Base-by-base conservation (phyloP, 2,888 invertebrate genomes). In the Nemoura dubitans region DNA sequence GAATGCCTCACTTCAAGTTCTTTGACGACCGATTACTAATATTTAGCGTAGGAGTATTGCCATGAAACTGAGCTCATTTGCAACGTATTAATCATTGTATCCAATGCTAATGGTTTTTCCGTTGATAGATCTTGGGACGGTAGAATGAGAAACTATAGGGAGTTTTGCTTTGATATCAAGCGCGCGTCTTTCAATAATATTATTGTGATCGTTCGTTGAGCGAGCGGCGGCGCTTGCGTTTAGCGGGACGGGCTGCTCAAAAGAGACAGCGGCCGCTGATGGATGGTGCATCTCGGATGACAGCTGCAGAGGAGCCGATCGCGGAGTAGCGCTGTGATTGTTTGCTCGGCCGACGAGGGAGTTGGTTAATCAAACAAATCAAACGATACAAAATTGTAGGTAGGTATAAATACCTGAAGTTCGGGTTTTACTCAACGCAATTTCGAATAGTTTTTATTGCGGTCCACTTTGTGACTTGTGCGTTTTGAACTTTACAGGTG, bases 121-220 rank as follows among this genome's bases (percentile, higher is more conserved):
- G 28, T 76, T 84, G 84, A 83, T 83, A 43, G 43, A 83, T 42
- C 43, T 42, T 83, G 36, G n/a, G 28, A 30, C 29, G 29, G n/a
- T 36, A 30, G 21, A 36, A 42, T 10, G 14, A 59, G 59, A 83
- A 36, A 36, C 83, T 83, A 36, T 83, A 26, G 82, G 36, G 82
- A 59, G 83, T 43, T 83, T 84, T 76, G 84, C 84, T 84, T 84
- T 84, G 84, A 84, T 84, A 28, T 84, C 78, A 86, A 28, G 85
- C 84, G 83, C 76, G 76, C 27, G 86, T 83, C 86, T 86, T 86
- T 85, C 86, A 85, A 86, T 86, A 86, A 86, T 86, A 86, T 86
- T 86, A 77, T 86, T 84, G 80, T 85, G 86, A 81, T 59, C 76
- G 77, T 10, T 10, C 16, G 2, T 3, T 28, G 78, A 25, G 86